Conservation (phyloP, 2,797 vertebrate species). For the Hylomyscus alleni region DNA sequence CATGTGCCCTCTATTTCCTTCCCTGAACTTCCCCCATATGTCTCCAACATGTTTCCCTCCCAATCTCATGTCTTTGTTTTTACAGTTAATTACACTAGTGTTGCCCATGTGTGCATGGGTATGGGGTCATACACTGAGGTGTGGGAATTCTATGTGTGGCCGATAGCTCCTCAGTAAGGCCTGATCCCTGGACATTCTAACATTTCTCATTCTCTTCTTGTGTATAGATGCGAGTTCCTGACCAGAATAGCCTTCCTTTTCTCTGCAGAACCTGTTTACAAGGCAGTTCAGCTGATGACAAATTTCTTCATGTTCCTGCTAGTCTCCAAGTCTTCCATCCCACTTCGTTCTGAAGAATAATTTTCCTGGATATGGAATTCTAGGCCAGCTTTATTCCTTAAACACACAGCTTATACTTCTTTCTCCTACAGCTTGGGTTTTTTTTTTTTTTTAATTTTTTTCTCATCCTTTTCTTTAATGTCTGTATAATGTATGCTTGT, state of each 20-base stretch:
- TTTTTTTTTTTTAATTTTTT: not conserved
- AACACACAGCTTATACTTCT: not conserved
- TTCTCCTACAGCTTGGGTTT: not conserved
- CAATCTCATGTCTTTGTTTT: not conserved
- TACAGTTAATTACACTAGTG: not conserved
- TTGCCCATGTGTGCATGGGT: not conserved
- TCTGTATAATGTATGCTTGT: not conserved
- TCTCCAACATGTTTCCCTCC: not conserved
- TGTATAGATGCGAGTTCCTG: not conserved
- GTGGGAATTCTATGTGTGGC: not conserved
- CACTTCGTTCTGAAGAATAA: not conserved
- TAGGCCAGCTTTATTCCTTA: not conserved
- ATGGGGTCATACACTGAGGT: not conserved
- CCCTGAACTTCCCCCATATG: not conserved
- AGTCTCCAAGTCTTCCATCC: not conserved
- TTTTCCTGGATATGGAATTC: not conserved
- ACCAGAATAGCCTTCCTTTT: not conserved
- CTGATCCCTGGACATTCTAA: not conserved
- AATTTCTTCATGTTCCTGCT: not conserved
- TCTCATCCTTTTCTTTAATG: not conserved
- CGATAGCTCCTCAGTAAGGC: not conserved
- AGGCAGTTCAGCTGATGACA: not conserved
- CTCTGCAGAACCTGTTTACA: not conserved
- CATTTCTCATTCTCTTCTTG: not conserved
- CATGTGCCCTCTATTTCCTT: not conserved